Percentiles rank a stretch among this genome's conserved stretches.
Evolutionary conservation across 2,113 vertebrate species (phyloP).

Genomic region (Petaurus breviceps): DNA sequence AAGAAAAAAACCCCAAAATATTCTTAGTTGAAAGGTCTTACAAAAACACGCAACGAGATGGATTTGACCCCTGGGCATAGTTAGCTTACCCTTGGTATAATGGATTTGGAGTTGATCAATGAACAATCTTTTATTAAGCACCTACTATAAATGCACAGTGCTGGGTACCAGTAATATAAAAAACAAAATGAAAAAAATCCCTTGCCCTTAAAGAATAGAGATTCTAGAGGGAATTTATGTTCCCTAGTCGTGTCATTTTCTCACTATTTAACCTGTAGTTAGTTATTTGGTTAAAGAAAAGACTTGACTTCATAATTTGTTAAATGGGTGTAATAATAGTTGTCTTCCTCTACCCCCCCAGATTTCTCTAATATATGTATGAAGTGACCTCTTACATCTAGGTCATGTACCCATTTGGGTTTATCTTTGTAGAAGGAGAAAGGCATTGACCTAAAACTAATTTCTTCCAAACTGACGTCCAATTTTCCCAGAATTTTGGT

Average conservation of each 20-base stretch:
- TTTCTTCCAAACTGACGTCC: neutral
- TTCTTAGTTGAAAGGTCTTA: neutral
- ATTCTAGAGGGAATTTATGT: neutral
- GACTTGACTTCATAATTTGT: neutral
- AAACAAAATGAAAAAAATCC: neutral
- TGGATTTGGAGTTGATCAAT: neutral
- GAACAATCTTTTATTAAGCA: neutral
- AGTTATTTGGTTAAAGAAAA: too few species aligned
- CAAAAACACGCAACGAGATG: neutral
- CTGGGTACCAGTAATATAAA: neutral
- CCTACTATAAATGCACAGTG: neutral
- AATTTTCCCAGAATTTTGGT: neutral
- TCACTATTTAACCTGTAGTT: too few species aligned
- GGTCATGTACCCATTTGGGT: neutral
- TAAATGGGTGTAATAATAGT: neutral
- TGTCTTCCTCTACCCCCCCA: neutral
- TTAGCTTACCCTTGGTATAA: neutral
- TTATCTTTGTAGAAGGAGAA: neutral
- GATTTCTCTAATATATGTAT: neutral
- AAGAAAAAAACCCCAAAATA: neutral
- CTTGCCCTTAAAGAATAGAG: neutral
- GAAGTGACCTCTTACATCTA: neutral
- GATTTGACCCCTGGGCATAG: neutral
- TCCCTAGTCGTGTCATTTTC: too few species aligned
- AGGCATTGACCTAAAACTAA: neutral